phyloP scores from a whole-genome alignment of 2,797 vertebrate species.

The Trichosurus vulpecula region DNA sequence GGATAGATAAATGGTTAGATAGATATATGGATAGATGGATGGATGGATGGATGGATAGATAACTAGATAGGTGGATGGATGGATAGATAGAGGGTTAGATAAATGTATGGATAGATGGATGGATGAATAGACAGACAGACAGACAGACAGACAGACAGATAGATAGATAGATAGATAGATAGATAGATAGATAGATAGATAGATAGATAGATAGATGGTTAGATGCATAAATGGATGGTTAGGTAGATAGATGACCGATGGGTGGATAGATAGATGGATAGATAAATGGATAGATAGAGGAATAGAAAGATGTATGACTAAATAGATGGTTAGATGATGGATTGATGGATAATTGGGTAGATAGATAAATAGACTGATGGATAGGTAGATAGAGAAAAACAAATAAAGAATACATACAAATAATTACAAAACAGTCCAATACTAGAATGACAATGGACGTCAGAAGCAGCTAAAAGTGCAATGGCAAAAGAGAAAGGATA shows the following conservation, averaged over 20 bases:
- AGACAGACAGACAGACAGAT: too few species aligned
- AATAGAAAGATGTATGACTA: too few species aligned
- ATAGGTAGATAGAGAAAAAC: not conserved
- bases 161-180: too few species aligned
- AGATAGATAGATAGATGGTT: not conserved
- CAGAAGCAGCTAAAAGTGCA: constrained; percentile 43
- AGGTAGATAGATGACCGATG: too few species aligned
- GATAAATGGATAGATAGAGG: not conserved
- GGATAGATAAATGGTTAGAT: too few species aligned
- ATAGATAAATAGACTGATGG: not conserved
- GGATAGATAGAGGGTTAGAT: too few species aligned
- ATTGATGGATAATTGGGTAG: not conserved
- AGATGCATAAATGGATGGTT: not conserved
- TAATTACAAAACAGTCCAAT: not conserved
- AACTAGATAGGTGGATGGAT: too few species aligned
- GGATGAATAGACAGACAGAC: too few species aligned
- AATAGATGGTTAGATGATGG: too few species aligned
- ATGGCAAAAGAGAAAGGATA: not conserved
- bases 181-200: not conserved
- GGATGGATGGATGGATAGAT: too few species aligned
- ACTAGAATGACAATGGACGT: not conserved
- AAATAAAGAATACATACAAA: not conserved
- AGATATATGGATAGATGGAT: not conserved
- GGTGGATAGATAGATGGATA: not conserved
- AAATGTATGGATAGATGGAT: too few species aligned